phyloP scores from a whole-genome alignment of 2,888 invertebrate genomes.

The Polydrusus tereticollis region DNA sequence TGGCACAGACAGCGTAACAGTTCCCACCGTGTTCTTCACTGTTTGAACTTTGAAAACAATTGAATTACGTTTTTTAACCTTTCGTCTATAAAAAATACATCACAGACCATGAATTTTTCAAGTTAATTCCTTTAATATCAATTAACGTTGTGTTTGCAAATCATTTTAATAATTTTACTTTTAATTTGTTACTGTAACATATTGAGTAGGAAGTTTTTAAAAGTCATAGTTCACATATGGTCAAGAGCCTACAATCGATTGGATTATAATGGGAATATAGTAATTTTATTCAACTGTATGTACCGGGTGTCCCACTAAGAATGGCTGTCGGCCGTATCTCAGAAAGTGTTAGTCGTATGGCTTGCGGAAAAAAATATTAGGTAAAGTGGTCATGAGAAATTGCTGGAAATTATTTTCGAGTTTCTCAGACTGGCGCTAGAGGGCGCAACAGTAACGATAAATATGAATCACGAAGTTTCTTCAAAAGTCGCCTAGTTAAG shows the following conservation, averaged over 20 bases:
- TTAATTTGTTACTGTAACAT: neutral
- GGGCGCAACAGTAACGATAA: too few species aligned
- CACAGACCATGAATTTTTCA: neutral
- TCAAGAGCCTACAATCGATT: neutral
- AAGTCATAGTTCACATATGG: neutral
- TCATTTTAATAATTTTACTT: neutral
- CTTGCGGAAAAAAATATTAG: too few species aligned
- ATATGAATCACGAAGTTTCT: too few species aligned
- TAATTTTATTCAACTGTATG: too few species aligned
- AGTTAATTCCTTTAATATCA: neutral
- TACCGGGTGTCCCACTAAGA: neutral
- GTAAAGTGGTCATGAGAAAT: too few species aligned
- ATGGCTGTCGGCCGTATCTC: too few species aligned
- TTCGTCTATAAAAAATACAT: neutral
- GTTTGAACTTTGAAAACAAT: constrained; percentile 6
- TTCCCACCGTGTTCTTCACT: neutral
- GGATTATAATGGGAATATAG: too few species aligned
- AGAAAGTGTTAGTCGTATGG: too few species aligned
- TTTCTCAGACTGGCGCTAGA: too few species aligned
- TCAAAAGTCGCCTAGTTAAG: too few species aligned
- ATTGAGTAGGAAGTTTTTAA: neutral
- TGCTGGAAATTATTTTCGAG: too few species aligned
- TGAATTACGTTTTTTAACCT: constrained; percentile 4
- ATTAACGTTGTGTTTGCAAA: neutral
- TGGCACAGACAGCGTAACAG: neutral